phyloP scores from a whole-genome alignment of 2,888 invertebrate species.

The Bembecia ichneumoniformis region DNA sequence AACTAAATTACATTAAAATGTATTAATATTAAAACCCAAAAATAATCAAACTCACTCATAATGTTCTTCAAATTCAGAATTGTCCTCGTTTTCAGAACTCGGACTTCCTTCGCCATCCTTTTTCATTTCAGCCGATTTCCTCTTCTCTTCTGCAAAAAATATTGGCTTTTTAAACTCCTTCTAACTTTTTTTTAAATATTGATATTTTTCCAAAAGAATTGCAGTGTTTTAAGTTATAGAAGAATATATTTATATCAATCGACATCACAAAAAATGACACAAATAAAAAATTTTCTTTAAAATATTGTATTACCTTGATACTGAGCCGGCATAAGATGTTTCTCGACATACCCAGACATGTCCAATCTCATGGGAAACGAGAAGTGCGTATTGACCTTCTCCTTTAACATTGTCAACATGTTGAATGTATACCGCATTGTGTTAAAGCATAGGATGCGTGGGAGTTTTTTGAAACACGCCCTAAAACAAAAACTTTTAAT shows the following conservation, averaged over 20 bases:
- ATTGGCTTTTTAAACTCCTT: conserved; percentile 5
- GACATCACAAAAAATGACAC: background rate
- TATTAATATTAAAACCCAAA: too few relatives aligned
- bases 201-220: background rate
- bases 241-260: background rate
- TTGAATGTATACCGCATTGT: conserved; percentile 98
- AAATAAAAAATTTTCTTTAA: background rate
- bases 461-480: conserved; percentile 94
- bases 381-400: conserved; percentile 97
- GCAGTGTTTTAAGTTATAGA: background rate
- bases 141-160: conserved; percentile 72
- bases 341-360: conserved; percentile 96
- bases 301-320: conserved; percentile 74
- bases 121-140: conserved; percentile 59
- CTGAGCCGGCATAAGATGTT: conserved; percentile 91
- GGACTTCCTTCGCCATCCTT: conserved; percentile 53
- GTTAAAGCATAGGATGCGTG: conserved; percentile 94
- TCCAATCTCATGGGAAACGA: conserved; percentile 94
- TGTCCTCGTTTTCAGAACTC: conserved; percentile 49
- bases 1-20: too few relatives aligned
- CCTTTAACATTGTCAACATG: conserved; percentile 97
- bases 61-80: conserved; percentile 77
- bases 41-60: conserved; percentile 74
- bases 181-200: too few relatives aligned
- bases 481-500: conserved; percentile 44